Base-by-base conservation (phyloP, 1,140 invertebrate genomes). In the Anagrus nilaparvatae region DNA sequence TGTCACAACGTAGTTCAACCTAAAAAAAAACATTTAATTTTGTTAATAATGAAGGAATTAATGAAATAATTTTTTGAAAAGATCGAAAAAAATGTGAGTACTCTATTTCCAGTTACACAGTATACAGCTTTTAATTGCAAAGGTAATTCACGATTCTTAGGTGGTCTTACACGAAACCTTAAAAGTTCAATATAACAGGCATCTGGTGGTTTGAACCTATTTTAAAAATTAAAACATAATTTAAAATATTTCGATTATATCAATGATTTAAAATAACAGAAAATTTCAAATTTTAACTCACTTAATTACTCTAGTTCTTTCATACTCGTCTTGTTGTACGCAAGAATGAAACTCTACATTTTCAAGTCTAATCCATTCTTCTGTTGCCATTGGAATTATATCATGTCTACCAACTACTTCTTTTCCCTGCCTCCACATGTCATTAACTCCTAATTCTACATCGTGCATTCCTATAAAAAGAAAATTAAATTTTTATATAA, bases 351-450 rank as follows among this genome's bases (percentile, higher is more conserved):
- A 97, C 62, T 98, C 92, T 1, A 89, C 77, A 17, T 82, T 78
- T 69, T 99, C 94, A 5, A 98, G 75, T 30, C 89, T 78, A 54
- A 99, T 99, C 97, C 97, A 99, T 69, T 99, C 92, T 68, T 99
- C 97, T 0, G 97, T 99, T 41, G 92, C 89, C 21, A 99, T 94
- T 7, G 96, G 96, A 55, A 99, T 95, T 58, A 99, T 99, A 66
- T 99, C 97, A 64, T 98, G 92, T 13, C 97, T 73, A 1, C 97
- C 93, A 0, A 99, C 97, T 12, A 99, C 92, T 75, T 99, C 97
- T 69, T 92, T 92, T 7, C 97, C 97, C 70, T 97, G 91, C 7
- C 96, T 72, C 60, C 85, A 77, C 71, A 95, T 80, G 62, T 99
- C 97, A 65, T 99, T 99, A 10, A 99, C 79, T 9, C 97, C 97